Evolutionary conservation across 1,140 invertebrate species (phyloP).

Genomic region (Drosophila teissieri): DNA sequence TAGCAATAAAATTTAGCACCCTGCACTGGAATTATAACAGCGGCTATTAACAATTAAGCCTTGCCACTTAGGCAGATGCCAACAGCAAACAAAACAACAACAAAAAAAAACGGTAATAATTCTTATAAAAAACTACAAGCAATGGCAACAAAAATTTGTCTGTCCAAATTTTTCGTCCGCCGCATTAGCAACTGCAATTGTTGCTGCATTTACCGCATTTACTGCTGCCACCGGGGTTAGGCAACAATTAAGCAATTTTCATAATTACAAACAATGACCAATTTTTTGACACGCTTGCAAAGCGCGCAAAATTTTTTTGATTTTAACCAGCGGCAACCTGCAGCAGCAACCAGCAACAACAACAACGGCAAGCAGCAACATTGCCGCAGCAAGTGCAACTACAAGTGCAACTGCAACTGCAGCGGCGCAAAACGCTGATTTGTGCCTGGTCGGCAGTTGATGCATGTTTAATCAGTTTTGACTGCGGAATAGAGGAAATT

Average conservation of each 20-base stretch:
- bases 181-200: slow-evolving; percentile 50
- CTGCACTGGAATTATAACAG: slow-evolving; percentile 55
- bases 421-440: slow-evolving; percentile 47
- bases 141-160: slow-evolving; percentile 23
- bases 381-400: slow-evolving; percentile 14
- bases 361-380: slow-evolving; percentile 10
- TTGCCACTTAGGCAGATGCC: slow-evolving; percentile 76
- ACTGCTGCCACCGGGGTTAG: slow-evolving; percentile 61
- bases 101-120: not conserved
- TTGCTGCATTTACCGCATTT: slow-evolving; percentile 24
- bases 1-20: slow-evolving; percentile 68
- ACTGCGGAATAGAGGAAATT: slow-evolving; percentile 4
- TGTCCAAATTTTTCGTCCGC: slow-evolving; percentile 39
- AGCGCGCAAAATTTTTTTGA: slow-evolving; percentile 75
- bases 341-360: slow-evolving; percentile 10
- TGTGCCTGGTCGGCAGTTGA: slow-evolving; percentile 39
- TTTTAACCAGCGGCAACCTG: slow-evolving; percentile 73
- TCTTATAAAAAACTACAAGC: slow-evolving; percentile 4
- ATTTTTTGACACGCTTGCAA: slow-evolving; percentile 83
- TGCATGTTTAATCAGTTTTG: slow-evolving; percentile 66
- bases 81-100: slow-evolving; percentile 13
- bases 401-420: slow-evolving; percentile 7
- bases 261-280: slow-evolving; percentile 83
- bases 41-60: slow-evolving; percentile 70
- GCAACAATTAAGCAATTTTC: slow-evolving; percentile 83